Percentiles rank a stretch among this genome's conserved stretches.
Evolutionary conservation across 2,113 vertebrate species (phyloP).

Genomic region (Sakesphorus luctuosus): DNA sequence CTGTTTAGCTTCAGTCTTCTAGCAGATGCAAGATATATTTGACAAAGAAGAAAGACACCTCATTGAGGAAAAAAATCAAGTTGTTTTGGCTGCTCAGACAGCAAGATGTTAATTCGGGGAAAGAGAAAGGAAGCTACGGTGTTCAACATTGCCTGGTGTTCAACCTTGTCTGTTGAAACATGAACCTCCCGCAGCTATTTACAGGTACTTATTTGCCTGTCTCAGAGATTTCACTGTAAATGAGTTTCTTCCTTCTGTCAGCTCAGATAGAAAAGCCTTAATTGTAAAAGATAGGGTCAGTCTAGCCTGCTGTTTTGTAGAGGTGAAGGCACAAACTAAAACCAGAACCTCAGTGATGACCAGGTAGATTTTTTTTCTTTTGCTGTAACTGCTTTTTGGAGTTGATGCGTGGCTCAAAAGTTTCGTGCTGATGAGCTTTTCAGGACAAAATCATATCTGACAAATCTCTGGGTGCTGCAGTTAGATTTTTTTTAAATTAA

Average conservation of each 20-base stretch:
- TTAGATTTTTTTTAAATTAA: not conserved
- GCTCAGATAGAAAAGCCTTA: not conserved
- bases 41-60: not conserved
- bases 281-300: not conserved
- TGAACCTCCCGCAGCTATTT: not conserved
- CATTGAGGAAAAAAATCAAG: not conserved
- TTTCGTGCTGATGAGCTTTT: not conserved
- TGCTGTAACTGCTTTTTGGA: not conserved
- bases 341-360: not conserved
- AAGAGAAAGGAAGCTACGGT: not conserved
- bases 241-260: not conserved
- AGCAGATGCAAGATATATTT: not conserved
- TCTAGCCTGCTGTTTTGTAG: not conserved
- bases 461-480: not conserved
- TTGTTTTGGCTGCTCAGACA: not conserved
- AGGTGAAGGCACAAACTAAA: not conserved
- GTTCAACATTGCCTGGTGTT: not conserved
- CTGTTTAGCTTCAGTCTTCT: not conserved
- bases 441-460: not conserved
- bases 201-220: conserved; percentile 27
- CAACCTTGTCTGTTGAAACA: not conserved
- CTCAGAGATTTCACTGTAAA: not conserved
- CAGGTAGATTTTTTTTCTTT: not conserved
- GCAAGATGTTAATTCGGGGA: not conserved
- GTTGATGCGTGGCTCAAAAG: not conserved